Evolutionary conservation across 92 coral and sea anemone genomes (phyloP), one percentile per base, ranked within the genome.

Genomic region (Blastomussa wellsi): DNA sequence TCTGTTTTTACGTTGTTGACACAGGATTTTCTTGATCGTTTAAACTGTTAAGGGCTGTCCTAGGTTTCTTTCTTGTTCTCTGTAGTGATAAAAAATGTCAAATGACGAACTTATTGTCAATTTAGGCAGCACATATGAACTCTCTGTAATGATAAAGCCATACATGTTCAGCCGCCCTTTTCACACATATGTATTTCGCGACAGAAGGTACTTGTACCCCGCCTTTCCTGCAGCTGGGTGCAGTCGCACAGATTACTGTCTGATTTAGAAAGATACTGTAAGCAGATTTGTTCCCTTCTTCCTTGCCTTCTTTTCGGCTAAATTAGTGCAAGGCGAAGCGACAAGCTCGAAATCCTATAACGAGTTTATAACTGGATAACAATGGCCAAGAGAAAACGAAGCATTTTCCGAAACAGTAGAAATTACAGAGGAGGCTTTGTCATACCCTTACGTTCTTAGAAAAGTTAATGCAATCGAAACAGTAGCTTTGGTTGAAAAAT

Each of bases 281-380:
- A 71, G 86, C 24, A 75, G 82, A 68, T 68, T 81, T 68, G 7
- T n/a, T 47, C 44, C 80, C 13, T 26, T 72, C 66, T 53, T 55
- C 13, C 29, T 31, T 65, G 17, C 35, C 12, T 9, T 78, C 57
- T 70, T 29, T 62, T 20, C 48, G 59, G 49, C 57, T 33, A 71
- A 82, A 57, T 29, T 39, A 36, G 32, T 35, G 12, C 29, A 57
- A 70, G 75, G 4, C 74, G 47, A 62, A 28, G 20, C 9, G 73
- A 62, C 59, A 74, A 49, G 8, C 48, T 22, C 68, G 39, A 55
- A 83, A 74, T 83, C 87, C 81, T 48, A 74, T 74, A 52, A 24
- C 77, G 78, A 70, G 47, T 69, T 51, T 53, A 22, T 57, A 62
- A 74, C 60, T 75, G 16, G 14, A 41, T 42, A 28, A 47, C 55